Base-by-base conservation (phyloP, 2,113 vertebrate species). In the Alexandromys fortis region DNA sequence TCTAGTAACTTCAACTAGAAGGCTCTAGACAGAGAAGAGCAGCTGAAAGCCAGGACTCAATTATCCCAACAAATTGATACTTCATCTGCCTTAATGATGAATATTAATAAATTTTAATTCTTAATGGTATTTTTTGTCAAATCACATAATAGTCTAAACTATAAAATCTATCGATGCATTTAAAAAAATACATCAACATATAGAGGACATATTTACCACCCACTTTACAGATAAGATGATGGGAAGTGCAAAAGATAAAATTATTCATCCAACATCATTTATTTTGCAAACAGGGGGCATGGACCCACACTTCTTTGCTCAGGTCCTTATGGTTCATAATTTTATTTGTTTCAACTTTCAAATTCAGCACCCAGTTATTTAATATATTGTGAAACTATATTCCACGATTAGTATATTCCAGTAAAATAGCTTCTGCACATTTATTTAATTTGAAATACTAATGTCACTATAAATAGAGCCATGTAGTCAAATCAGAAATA, bases 251-350 rank as follows among this genome's bases (percentile, higher is more conserved):
- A 61, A 90, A 52, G 24, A 55, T 7, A 45, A 58, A 67, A 61
- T 33, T 13, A 72, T 3, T 30, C 38, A 35, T 17, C 2, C 19
- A 75, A 12, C 45, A 10, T 45, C 10, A 58, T 0, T 0, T 14
- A 3, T 30, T 82, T 68, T 63, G 35, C 19, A 87, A 61, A 58
- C 11, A 12, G 13, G 4, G 63, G 26, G 65, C 28, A 82, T 10
- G 45, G 8, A 77, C 47, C 7, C 52, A 33, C 12, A 93, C 0
- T 2, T 70, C 28, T 79, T 38, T 17, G 82, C 21, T 13, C 4
- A 88, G 1, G 14, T 75, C 52, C 3, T 8, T 30, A 16, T 4
- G 13, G 76, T 9, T 45, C 1, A 45, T 13, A 22, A 49, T 24
- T n/a, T n/a, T 42, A 55, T 58, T 58, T 82, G 55, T 61, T 33